Percentiles rank a stretch among this genome's conserved stretches.
Evolutionary conservation across 2,888 invertebrate genomes (phyloP).

Genomic region (Fragum fragum): DNA sequence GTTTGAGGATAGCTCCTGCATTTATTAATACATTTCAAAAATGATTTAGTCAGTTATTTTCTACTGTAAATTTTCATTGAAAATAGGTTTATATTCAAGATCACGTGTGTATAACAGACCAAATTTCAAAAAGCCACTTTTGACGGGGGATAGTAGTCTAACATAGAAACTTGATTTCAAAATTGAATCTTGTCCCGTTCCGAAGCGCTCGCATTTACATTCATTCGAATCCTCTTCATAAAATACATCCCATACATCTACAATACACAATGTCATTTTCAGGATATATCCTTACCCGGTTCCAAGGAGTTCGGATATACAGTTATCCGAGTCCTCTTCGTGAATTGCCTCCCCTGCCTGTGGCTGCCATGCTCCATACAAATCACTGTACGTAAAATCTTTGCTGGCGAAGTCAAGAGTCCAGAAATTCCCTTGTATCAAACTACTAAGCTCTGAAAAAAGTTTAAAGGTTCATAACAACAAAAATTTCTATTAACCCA

Average conservation of each 20-base stretch:
- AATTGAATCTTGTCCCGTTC: conserved; percentile 83
- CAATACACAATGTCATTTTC: too few relatives aligned
- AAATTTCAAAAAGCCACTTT: too few relatives aligned
- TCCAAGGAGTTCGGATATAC: conserved; percentile 83
- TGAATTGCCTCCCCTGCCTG: conserved; percentile 76
- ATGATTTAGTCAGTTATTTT: too few relatives aligned
- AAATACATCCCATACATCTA: conserved; percentile 75
- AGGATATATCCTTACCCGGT: conserved; percentile 80
- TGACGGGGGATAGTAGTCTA: too few relatives aligned
- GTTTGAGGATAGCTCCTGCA: too few relatives aligned
- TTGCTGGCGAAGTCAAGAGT: conserved; percentile 78
- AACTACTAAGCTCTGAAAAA: conserved; percentile 78
- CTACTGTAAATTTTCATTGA: too few relatives aligned
- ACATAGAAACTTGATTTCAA: too few relatives aligned
- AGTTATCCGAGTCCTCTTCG: conserved; percentile 83
- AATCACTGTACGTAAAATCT: conserved; percentile 65
- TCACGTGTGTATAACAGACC: too few relatives aligned
- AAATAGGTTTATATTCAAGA: too few relatives aligned
- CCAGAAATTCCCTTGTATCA: conserved; percentile 81
- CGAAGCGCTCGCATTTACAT: conserved; percentile 82
- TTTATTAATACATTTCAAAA: too few relatives aligned
- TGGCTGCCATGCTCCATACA: conserved; percentile 68
- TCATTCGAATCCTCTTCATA: conserved; percentile 81
- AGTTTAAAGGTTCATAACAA: too few relatives aligned
- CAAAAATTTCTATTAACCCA: too few relatives aligned